These are phyloP conservation scores for Lepilemur septentrionalis DNA, from an alignment of 2,797 vertebrate genomes.

Conservation along the genomic window DNA sequence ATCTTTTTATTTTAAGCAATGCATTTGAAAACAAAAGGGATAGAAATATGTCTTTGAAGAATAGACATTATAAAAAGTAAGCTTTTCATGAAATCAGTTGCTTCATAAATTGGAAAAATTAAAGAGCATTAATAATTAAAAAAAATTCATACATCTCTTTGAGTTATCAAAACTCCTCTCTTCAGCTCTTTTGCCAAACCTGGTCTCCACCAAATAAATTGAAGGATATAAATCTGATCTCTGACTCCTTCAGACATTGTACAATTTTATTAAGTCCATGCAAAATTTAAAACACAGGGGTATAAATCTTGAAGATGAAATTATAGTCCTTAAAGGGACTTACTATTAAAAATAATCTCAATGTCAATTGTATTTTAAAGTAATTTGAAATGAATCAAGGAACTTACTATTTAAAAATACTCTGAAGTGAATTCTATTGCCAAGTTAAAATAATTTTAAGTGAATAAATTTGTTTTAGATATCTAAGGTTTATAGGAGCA, in stretches of 20 bases:
- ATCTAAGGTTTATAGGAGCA: not conserved
- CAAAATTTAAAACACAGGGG: not conserved
- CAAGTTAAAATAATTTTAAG: constrained; percentile 22
- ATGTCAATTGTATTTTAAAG: not conserved
- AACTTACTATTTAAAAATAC: constrained; percentile 13
- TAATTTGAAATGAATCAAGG: constrained; percentile 20
- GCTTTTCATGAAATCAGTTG: not conserved
- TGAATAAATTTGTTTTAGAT: not conserved
- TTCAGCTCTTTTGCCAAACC: not conserved
- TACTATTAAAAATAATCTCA: constrained; percentile 11
- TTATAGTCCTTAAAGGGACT: not conserved
- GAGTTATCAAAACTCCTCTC: not conserved
- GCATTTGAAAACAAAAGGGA: constrained; percentile 26
- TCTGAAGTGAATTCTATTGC: not conserved
- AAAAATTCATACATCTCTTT: not conserved
- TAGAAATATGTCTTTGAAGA: not conserved
- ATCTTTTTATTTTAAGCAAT: constrained; percentile 6
- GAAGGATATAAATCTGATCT: not conserved
- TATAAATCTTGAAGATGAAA: constrained; percentile 10
- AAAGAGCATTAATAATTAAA: not conserved
- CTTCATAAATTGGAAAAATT: not conserved
- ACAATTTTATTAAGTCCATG: not conserved
- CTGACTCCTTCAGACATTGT: not conserved
- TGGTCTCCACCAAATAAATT: not conserved
- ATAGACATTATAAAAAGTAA: not conserved